Evolutionary conservation across 2,797 vertebrate species (phyloP), one percentile per base, ranked within the genome.

Genomic region (Syndactyla subalaris): DNA sequence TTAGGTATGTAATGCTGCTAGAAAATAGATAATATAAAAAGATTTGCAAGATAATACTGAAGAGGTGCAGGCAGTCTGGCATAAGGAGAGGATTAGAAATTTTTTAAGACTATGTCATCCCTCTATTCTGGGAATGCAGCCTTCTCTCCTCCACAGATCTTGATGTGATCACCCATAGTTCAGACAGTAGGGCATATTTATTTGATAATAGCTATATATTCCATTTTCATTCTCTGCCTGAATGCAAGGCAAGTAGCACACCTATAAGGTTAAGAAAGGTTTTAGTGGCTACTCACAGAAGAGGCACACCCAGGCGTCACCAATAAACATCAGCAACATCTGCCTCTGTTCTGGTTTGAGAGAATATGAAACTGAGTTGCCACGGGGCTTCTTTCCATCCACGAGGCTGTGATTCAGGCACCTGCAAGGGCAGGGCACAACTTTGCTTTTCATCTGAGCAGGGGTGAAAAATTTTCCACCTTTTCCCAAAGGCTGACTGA

Each of bases 401-500:
- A 3, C 0, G 9, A 67, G 46, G 46, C 36, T 61, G 27, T 3
- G 3, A 61, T 30, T 70, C 16, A 61, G 49, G 27, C 23, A 39
- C 12, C 23, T 41, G 23, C 0, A 0, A 85, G 46, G n/a, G 17
- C 21, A 72, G n/a, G 27, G 72, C 1, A 2, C 34, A 54, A n/a
- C 22, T 92, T 61, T 3, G 1, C 6, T 75, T 78, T 46, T 43
- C 21, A 3, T 70, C 51, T 63, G 32, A 89, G 41, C 23, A 27
- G n/a, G 65, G 16, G 26, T 68, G 71, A 51, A 20, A 30, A 39
- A 9, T 58, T 63, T 59, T 82, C 30, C 36, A 24, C n/a, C 23
- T 86, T 72, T 68, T 86, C 43, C 46, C 76, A 75, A 61, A 85
- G 46, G 49, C 49, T 74, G 61, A 38, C 46, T 52, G 39, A 80